Evolutionary conservation across 1,140 invertebrate species (phyloP).

Genomic region (Neoseiulus cucumeris): DNA sequence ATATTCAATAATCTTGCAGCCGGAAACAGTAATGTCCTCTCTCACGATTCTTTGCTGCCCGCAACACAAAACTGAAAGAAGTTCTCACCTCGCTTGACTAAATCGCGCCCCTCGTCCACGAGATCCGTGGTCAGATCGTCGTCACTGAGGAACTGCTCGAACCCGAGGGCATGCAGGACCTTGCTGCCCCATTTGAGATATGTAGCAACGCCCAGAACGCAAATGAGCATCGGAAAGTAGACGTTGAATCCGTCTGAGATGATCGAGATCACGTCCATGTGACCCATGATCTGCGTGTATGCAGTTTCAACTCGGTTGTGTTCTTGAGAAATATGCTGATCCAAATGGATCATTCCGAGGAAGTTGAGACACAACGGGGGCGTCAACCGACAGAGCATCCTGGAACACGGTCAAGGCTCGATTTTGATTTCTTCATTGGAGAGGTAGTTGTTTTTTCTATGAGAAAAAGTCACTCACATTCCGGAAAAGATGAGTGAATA

Average conservation of each 20-base stretch:
- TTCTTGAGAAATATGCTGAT: conserved; percentile 78
- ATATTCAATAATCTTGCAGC: no score
- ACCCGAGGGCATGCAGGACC: conserved; percentile 59
- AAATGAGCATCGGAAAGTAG: conserved; percentile 92
- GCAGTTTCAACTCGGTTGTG: conserved; percentile 51
- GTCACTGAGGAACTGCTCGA: conserved; percentile 84
- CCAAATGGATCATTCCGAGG: conserved; percentile 89
- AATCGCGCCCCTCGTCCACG: conserved; percentile 72
- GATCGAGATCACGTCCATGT: conserved; percentile 93
- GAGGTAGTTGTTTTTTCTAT: no score
- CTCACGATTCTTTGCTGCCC: no score
- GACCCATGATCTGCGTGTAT: conserved; percentile 94
- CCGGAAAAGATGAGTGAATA: conserved; percentile 96
- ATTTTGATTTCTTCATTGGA: no score
- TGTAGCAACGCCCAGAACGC: conserved; percentile 76
- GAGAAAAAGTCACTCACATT: conserved; percentile 35
- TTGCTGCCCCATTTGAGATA: conserved; percentile 85
- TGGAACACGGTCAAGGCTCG: conserved; percentile 26
- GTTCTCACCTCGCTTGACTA: conserved; percentile 50
- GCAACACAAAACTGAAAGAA: conserved; percentile 7
- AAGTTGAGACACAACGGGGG: conserved; percentile 97
- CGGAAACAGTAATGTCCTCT: no score
- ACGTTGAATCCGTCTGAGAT: conserved; percentile 96
- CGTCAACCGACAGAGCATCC: conserved; percentile 84
- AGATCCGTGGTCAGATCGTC: conserved; percentile 80